These are phyloP conservation scores for Noctua janthe DNA, from an alignment of 2,888 invertebrate species.

Conservation along the genomic window DNA sequence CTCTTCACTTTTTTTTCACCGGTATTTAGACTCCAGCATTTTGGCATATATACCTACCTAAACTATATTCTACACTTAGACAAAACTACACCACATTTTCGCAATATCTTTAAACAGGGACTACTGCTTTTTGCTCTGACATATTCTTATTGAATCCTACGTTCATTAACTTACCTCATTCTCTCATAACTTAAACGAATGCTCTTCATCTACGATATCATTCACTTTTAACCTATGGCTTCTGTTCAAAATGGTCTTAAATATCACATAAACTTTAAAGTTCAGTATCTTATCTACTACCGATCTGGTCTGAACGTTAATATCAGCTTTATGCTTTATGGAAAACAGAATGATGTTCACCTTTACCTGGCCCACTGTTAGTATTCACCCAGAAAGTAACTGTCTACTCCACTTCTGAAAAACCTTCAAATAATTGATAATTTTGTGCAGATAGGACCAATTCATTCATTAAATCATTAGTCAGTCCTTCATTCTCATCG, in stretches of 20 bases:
- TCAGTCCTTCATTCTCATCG: background rate
- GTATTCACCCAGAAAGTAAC: background rate
- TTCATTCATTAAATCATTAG: conserved; percentile 9
- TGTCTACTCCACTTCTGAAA: background rate
- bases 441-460: conserved; percentile 31
- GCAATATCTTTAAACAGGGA: conserved; percentile 8
- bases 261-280: background rate
- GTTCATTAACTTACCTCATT: conserved; percentile 14
- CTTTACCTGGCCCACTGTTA: background rate
- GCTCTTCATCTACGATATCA: conserved; percentile 14
- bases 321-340: background rate
- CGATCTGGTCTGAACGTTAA: background rate
- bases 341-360: background rate
- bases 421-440: background rate
- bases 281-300: background rate
- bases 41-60: conserved; percentile 19
- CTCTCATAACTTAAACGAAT: conserved; percentile 17
- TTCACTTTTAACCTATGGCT: conserved; percentile 9
- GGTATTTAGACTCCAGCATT: conserved; percentile 48
- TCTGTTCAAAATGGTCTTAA: conserved; percentile 25
- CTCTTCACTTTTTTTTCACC: conserved; percentile 62
- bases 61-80: conserved; percentile 30
- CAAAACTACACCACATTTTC: conserved; percentile 27
- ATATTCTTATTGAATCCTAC: conserved; percentile 18
- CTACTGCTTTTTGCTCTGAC: conserved; percentile 5